Base-by-base conservation (phyloP, 2,797 vertebrate species). In the Numenius phaeopus region DNA sequence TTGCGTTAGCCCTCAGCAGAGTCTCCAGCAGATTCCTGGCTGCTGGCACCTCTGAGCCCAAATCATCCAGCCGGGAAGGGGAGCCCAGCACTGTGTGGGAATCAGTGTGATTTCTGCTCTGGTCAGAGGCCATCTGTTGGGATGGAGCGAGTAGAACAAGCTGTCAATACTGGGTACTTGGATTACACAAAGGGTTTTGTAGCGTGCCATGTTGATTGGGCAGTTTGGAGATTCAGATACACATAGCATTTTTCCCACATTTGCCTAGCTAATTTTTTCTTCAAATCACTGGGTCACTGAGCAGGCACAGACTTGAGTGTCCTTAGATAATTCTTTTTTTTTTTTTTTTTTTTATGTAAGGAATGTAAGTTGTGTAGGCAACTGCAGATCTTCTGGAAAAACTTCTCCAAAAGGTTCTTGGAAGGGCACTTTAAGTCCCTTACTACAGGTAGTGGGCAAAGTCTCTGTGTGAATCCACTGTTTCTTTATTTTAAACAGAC, bases 141-240 rank as follows among this genome's bases (percentile, higher is more conserved):
- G 27, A 14, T 44, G 19, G 30, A 75, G 20, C 37, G 46, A 42
- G 44, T 32, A n/a, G 50, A 67, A 66, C 24, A 47, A 62, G 10
- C 1, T 2, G 16, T 27, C 8, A 5, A 0, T 73, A 19, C 18
- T 23, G 34, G 5, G 7, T 69, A 7, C 14, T 58, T 46, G 22
- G 4, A 3, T 79, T 65, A 29, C 26, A 14, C 34, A 46, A 11
- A 54, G 22, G 10, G 5, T 55, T 90, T 49, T 90, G 65, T n/a
- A 15, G 32, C 44, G 11, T 90, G 57, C 27, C 1, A 0, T 32
- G 9, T 37, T 16, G 5, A 13, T 57, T 3, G 7, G 54, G 26
- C 15, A n/a, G 16, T 5, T 9, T 18, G 19, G 59, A 69, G 18
- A 46, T 40, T 49, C 5, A 11, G 30, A 34, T 52, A 40, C 26